Evolutionary conservation across 2,888 invertebrate species (phyloP).

Genomic region (Chydorus sphaericus): DNA sequence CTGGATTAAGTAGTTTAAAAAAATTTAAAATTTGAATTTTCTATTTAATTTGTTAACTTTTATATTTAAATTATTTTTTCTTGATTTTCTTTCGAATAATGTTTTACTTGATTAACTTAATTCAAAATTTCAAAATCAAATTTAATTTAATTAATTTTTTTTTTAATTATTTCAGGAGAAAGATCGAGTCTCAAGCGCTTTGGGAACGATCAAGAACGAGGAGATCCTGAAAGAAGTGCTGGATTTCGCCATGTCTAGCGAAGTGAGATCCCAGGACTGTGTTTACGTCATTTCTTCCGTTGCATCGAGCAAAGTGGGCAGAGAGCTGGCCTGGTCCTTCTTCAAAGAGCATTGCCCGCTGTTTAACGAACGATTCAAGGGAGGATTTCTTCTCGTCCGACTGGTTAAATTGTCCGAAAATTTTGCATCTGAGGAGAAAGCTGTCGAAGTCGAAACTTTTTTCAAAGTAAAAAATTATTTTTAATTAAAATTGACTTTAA

Average conservation of each 20-base stretch:
- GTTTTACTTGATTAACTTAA: too few species aligned
- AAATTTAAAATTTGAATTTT: too few species aligned
- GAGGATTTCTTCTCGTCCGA: constrained; percentile 64
- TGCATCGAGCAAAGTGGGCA: constrained; percentile 60
- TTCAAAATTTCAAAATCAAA: neutral
- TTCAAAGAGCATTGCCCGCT: constrained; percentile 68
- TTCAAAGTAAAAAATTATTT: constrained; percentile 33
- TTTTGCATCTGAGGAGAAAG: constrained; percentile 67
- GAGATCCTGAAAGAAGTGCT: constrained; percentile 46
- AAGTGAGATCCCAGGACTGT: constrained; percentile 81
- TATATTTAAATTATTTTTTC: too few species aligned
- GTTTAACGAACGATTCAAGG: constrained; percentile 63
- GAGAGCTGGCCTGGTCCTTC: constrained; percentile 80
- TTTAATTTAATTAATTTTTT: too few species aligned
- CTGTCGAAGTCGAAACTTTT: constrained; percentile 66
- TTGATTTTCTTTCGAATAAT: too few species aligned
- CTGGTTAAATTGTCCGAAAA: constrained; percentile 79
- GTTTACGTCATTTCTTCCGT: constrained; percentile 79
- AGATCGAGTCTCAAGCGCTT: constrained; percentile 68
- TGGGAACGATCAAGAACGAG: constrained; percentile 63
- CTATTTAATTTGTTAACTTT: too few species aligned
- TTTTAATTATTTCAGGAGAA: too few species aligned
- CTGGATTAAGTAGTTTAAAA: too few species aligned
- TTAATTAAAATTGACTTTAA: neutral
- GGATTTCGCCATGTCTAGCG: constrained; percentile 41